Conservation (phyloP, 2,797 vertebrate species). For the Bovichtus diacanthus region DNA sequence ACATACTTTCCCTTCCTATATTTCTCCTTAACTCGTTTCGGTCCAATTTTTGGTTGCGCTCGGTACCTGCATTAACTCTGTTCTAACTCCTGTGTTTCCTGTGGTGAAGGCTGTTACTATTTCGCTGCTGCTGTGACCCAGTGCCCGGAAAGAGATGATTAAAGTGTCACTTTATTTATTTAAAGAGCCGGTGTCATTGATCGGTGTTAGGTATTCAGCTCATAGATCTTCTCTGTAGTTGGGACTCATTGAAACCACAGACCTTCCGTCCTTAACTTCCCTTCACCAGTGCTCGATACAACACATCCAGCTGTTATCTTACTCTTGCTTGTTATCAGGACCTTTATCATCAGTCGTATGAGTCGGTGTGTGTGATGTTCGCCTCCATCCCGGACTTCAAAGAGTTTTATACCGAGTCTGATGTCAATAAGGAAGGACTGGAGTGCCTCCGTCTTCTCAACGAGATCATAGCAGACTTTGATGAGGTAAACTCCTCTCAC, state of each 20-base stretch:
- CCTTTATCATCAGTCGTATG: constrained; percentile 96
- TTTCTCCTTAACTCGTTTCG: constrained; percentile 5
- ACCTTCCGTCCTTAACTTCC: constrained; percentile 10
- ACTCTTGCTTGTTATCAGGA: constrained; percentile 84
- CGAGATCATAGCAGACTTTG: constrained; percentile 98
- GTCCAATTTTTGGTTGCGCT: neutral
- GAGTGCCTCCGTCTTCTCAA: constrained; percentile 97
- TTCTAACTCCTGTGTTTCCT: constrained; percentile 9
- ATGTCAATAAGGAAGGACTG: constrained; percentile 97
- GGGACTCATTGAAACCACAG: neutral
- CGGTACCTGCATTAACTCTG: neutral
- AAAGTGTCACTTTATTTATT: constrained; percentile 46
- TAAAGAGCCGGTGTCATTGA: constrained; percentile 28
- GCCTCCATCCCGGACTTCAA: constrained; percentile 99
- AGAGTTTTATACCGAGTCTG: constrained; percentile 98
- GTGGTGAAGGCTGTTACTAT: constrained; percentile 40
- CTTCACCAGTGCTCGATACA: constrained; percentile 2
- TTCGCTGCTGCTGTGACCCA: constrained; percentile 6
- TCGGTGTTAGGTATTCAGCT: constrained; percentile 17
- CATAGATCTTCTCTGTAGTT: constrained; percentile 31
- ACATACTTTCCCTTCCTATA: neutral
- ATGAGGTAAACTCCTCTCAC: constrained; percentile 87
- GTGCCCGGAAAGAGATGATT: constrained; percentile 41
- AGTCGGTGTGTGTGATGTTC: constrained; percentile 98
- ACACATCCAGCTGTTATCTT: constrained; percentile 37